phyloP scores from a whole-genome alignment of 2,113 vertebrate species.

The Neolamprologus sp. region DNA sequence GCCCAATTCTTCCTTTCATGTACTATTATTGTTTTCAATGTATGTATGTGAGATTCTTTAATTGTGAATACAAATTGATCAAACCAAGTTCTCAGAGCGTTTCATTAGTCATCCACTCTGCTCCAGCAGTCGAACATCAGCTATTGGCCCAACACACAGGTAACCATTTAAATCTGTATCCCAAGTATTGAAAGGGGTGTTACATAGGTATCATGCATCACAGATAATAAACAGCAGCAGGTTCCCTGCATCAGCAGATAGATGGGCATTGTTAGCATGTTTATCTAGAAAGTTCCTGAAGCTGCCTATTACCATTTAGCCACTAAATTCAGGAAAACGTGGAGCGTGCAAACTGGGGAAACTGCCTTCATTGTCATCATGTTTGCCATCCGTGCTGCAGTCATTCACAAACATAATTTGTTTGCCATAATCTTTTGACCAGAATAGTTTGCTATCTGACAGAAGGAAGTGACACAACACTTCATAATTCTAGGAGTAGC shows the following conservation, averaged over 20 bases:
- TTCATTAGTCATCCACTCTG: too few relatives aligned
- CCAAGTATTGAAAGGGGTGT: too few relatives aligned
- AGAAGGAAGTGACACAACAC: neutral
- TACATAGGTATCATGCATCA: neutral
- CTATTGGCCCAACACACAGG: too few relatives aligned
- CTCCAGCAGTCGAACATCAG: too few relatives aligned
- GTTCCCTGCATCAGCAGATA: neutral
- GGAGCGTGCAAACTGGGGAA: neutral
- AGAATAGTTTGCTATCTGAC: neutral
- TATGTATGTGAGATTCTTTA: too few relatives aligned
- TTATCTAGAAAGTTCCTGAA: slow-evolving; percentile 29
- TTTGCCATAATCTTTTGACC: neutral
- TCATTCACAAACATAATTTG: neutral
- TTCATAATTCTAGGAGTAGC: neutral
- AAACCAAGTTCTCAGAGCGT: too few relatives aligned
- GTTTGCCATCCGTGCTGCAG: neutral
- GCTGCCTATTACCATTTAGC: neutral
- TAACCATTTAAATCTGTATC: too few relatives aligned
- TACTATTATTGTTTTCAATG: too few relatives aligned
- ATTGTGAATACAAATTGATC: too few relatives aligned
- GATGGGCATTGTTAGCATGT: slow-evolving; percentile 28
- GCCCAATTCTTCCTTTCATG: too few relatives aligned
- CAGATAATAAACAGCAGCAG: slow-evolving; percentile 20
- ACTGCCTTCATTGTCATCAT: neutral
- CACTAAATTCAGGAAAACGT: neutral